A percentile compares a stretch with the other conserved stretches of the same genome.
These are phyloP conservation scores for Prietella phreatophila DNA, from an alignment of 2,113 vertebrate genomes.

Conservation along the genomic window DNA sequence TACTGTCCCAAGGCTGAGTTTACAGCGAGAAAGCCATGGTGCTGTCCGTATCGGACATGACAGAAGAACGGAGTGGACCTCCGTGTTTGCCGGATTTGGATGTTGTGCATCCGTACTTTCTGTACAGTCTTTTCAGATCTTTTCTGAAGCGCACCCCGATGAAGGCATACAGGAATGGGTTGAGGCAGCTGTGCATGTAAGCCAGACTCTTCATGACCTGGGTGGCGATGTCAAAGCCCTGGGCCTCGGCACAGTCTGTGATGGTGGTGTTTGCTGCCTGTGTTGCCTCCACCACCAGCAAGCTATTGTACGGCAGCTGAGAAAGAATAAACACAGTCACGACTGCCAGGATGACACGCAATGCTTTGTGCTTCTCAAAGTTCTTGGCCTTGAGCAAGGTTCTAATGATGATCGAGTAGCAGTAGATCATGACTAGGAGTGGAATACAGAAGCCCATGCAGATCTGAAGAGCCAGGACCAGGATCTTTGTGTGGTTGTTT, in stretches of 20 bases:
- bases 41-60: slow-evolving; percentile 72
- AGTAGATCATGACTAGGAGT: slow-evolving; percentile 78
- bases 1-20: background rate
- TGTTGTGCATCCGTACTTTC: slow-evolving; percentile 44
- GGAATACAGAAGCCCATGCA: slow-evolving; percentile 83
- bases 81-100: slow-evolving; percentile 20
- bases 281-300: slow-evolving; percentile 73
- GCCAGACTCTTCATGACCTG: slow-evolving; percentile 81
- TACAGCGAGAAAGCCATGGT: slow-evolving; percentile 72
- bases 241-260: slow-evolving; percentile 63
- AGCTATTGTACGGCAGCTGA: slow-evolving; percentile 82
- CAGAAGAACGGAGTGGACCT: slow-evolving; percentile 61
- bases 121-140: slow-evolving; percentile 69
- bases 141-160: slow-evolving; percentile 79
- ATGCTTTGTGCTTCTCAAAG: slow-evolving; percentile 83
- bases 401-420: slow-evolving; percentile 78
- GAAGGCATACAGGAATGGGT: slow-evolving; percentile 85
- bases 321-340: slow-evolving; percentile 78
- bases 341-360: slow-evolving; percentile 78
- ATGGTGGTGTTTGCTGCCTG: slow-evolving; percentile 58
- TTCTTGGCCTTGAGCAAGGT: slow-evolving; percentile 77
- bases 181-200: slow-evolving; percentile 85
- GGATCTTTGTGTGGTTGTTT: slow-evolving; percentile 65
- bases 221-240: slow-evolving; percentile 62
- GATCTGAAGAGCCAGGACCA: slow-evolving; percentile 74